A percentile compares a stretch with the other conserved stretches of the same genome.
Conservation (phyloP, 2,888 invertebrate genomes). For the Ennomos fuscantarius region DNA sequence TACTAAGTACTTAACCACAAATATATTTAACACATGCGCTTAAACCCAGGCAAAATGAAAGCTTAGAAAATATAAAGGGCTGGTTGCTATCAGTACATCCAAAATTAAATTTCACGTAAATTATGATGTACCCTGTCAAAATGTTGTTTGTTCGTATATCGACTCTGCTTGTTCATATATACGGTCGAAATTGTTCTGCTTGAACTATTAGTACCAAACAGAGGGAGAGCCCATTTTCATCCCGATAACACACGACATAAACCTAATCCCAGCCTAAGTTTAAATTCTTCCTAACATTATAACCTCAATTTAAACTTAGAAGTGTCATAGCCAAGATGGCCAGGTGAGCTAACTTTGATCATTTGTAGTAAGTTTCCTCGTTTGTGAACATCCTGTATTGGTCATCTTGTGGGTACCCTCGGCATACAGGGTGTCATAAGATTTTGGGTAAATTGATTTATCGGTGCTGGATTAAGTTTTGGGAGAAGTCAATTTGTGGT, state of each 20-base stretch:
- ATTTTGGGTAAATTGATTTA: constrained; percentile 28
- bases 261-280: constrained; percentile 33
- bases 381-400: constrained; percentile 53
- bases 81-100: neutral
- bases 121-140: neutral
- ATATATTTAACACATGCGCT: no score
- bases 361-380: constrained; percentile 53
- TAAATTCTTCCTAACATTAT: constrained; percentile 42
- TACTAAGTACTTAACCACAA: no score
- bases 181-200: no score
- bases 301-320: constrained; percentile 52
- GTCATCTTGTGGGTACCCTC: constrained; percentile 39
- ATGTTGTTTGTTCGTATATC: no score
- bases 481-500: constrained; percentile 17
- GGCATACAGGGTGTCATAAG: constrained; percentile 17
- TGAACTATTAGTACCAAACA: neutral
- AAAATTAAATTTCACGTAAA: constrained; percentile 8
- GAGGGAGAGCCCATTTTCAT: neutral
- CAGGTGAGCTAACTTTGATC: constrained; percentile 58
- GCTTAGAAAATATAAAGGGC: no score
- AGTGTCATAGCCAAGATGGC: constrained; percentile 36
- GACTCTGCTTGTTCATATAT: no score
- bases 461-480: constrained; percentile 12
- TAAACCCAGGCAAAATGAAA: no score
- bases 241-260: constrained; percentile 1